Conservation (phyloP, 2,113 vertebrate genomes). For the Platichthys stellatus region DNA sequence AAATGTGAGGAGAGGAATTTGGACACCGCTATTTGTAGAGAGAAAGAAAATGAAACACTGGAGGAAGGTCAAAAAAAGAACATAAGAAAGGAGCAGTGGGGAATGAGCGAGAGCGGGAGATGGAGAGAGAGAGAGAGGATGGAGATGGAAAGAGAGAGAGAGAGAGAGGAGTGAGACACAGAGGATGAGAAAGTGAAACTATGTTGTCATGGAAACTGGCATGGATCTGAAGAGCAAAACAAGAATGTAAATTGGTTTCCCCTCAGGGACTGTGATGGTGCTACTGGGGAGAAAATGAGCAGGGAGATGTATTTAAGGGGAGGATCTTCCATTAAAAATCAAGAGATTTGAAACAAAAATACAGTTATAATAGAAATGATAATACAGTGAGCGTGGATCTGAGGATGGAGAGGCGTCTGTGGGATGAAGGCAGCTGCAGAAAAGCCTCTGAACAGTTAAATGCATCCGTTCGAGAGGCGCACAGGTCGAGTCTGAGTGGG, state of each 20-base stretch:
- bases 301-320: slow-evolving; percentile 44
- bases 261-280: slow-evolving; percentile 75
- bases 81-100: slow-evolving; percentile 66
- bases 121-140: slow-evolving; percentile 9
- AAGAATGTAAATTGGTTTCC: slow-evolving; percentile 90
- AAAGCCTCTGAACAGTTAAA: slow-evolving; percentile 9
- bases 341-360: slow-evolving; percentile 24
- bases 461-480: slow-evolving; percentile 8
- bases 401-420: not conserved
- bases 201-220: slow-evolving; percentile 95
- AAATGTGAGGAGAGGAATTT: slow-evolving; percentile 61
- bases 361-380: not conserved
- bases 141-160: not conserved
- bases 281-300: slow-evolving; percentile 65
- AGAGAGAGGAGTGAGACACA: slow-evolving; percentile 51
- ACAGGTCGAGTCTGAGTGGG: slow-evolving; percentile 48
- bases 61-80: slow-evolving; percentile 70
- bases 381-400: not conserved
- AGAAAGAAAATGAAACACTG: slow-evolving; percentile 67
- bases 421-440: not conserved
- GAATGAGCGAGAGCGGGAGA: slow-evolving; percentile 40
- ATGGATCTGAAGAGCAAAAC: slow-evolving; percentile 87
- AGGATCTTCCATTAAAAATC: slow-evolving; percentile 35
- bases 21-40: slow-evolving; percentile 52
- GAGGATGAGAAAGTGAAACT: slow-evolving; percentile 85